Evolutionary conservation across 2,113 vertebrate species (phyloP), one percentile per base, ranked within the genome.

Genomic region (Promerops cafer): DNA sequence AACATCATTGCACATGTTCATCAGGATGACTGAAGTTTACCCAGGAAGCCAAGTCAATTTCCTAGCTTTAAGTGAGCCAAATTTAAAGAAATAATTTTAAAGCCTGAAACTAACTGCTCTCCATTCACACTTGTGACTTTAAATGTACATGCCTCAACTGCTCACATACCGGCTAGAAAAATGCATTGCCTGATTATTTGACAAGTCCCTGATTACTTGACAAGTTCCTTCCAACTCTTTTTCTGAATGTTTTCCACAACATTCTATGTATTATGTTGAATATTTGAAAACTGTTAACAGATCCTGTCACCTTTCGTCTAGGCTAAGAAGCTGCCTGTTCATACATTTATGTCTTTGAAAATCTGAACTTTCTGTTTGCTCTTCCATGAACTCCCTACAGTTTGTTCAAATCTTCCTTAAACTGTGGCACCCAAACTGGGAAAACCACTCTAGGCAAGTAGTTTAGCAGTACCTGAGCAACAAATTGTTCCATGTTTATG

Each of bases 51-150:
- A 94, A 96, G 78, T 57, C 33, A 56, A 77, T 89, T 87, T 88
- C 47, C 75, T 80, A 65, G 17, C 60, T 96, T 85, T 66, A 83
- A 93, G 74, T 49, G 8, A 68, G 52, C 24, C 44, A 72, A 83
- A 89, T 90, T 83, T 89, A 91, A 97, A 92, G 37, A 83, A 91
- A 92, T n/a, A 3, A 85, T 87, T 93, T 94, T 87, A 94, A 94
- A 94, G 64, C 71, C 42, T 74, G 50, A 68, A 47, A 42, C 11
- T 44, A 82, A 90, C 70, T 63, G 20, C 30, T 84, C 66, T 90
- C 40, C n/a, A 59, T 87, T 94, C 53, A 90, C 49, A 47, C 39
- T 94, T 83, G 9, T 35, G 82, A 76, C 52, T 94, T 75, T 39
- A 68, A 52, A 61, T 11, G 14, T 24, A 50, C 22, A 8, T 53